These are phyloP conservation scores for Capreolus pygargus DNA, from an alignment of 2,113 vertebrate genomes.

Conservation along the genomic window DNA sequence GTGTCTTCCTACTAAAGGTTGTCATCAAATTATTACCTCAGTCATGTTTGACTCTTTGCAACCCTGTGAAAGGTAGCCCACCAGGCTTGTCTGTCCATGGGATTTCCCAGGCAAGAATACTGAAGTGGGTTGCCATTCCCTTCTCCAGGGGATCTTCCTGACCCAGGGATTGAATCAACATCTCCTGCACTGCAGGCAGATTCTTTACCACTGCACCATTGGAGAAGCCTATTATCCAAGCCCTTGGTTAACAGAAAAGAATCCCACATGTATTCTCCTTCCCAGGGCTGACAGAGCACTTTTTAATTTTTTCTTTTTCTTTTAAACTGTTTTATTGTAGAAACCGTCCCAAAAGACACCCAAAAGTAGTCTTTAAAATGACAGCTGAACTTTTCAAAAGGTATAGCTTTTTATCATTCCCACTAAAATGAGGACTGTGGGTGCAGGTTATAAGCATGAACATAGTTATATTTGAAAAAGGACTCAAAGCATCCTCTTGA, in stretches of 20 bases:
- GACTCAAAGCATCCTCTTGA: not conserved
- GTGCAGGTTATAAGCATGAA: constrained; percentile 11
- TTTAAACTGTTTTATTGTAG: not conserved
- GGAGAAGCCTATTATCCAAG: not conserved
- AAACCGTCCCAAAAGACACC: not conserved
- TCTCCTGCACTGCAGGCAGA: not conserved
- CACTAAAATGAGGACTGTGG: constrained; percentile 5
- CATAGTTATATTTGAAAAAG: constrained; percentile 23
- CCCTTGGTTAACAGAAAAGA: constrained; percentile 35
- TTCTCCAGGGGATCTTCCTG: not conserved
- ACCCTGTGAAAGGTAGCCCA: not conserved
- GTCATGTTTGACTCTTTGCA: not conserved
- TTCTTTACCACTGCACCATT: not conserved
- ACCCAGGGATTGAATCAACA: not conserved
- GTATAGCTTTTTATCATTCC: constrained; percentile 19
- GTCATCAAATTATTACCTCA: not conserved
- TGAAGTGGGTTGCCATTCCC: not conserved
- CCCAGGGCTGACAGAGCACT: not conserved
- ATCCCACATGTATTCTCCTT: not conserved
- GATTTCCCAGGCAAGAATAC: not conserved
- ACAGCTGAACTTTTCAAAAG: constrained; percentile 26
- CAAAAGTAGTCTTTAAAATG: constrained; percentile 14
- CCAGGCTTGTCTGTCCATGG: not conserved
- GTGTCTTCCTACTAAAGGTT: not conserved
- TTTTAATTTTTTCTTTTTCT: not conserved